Evolutionary conservation across 2,888 invertebrate genomes (phyloP).

Genomic region (Pyrgus malvae): DNA sequence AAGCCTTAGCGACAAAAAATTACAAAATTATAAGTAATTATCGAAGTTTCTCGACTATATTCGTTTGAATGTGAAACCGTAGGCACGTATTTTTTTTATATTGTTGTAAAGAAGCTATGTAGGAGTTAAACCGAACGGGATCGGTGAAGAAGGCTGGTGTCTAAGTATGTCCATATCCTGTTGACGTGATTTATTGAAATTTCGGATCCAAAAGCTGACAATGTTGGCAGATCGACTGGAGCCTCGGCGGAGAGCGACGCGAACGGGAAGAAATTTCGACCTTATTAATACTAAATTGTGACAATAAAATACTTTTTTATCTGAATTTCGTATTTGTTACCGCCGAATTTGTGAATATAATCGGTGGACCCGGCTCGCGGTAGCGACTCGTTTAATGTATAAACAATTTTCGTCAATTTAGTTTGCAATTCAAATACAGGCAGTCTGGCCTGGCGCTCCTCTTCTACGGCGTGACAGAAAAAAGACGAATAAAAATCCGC

Average conservation of each 20-base stretch:
- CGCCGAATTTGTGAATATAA: conserved; percentile 64
- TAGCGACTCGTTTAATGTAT: conserved; percentile 53
- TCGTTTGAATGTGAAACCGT: no score
- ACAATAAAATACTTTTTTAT: conserved; percentile 34
- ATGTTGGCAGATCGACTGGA: not conserved
- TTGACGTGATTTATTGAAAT: conserved; percentile 3
- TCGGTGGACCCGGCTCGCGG: conserved; percentile 40
- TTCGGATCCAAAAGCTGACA: conserved; percentile 3
- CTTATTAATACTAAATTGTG: conserved; percentile 9
- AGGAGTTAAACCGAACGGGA: no score
- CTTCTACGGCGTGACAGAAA: conserved; percentile 37
- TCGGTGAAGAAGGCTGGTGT: no score
- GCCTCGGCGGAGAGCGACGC: not conserved
- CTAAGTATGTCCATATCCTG: no score
- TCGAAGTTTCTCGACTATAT: no score
- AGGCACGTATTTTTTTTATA: no score
- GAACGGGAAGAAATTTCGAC: conserved; percentile 10
- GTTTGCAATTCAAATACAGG: conserved; percentile 65
- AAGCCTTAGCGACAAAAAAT: no score
- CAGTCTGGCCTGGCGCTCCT: conserved; percentile 39
- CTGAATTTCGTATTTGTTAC: conserved; percentile 41
- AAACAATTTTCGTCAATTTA: conserved; percentile 61
- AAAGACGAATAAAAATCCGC: conserved; percentile 41
- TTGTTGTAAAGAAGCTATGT: no score
- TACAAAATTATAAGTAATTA: no score